Evolutionary conservation across 2,888 invertebrate species (phyloP).

Genomic region (Pomacea canaliculata): DNA sequence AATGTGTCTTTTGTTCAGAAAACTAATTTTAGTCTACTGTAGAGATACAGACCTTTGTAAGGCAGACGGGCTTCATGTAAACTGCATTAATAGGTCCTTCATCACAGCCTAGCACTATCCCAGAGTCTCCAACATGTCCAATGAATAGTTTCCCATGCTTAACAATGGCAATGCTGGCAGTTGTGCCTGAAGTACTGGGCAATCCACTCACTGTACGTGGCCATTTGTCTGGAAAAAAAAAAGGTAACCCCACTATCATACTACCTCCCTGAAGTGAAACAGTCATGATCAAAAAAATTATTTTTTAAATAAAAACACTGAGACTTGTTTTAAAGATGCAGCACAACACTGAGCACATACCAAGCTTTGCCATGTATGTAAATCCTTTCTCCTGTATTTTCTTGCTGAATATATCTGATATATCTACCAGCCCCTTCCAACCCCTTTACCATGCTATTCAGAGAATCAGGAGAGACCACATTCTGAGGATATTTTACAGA

Average conservation of each 20-base stretch:
- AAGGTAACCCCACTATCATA: not conserved
- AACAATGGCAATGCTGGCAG: constrained; percentile 95
- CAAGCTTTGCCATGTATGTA: not conserved
- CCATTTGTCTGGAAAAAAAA: constrained; percentile 78
- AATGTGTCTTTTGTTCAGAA: no score
- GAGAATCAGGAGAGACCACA: no score
- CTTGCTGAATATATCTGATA: no score
- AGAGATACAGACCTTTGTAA: constrained; percentile 51
- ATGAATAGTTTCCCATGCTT: constrained; percentile 91
- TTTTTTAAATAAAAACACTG: no score
- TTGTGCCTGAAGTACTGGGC: constrained; percentile 97
- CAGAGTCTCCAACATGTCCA: constrained; percentile 99
- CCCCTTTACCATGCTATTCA: no score
- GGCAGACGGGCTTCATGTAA: constrained; percentile 42
- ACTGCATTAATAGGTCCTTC: constrained; percentile 40
- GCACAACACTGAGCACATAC: not conserved
- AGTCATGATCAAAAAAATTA: no score
- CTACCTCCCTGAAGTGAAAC: no score
- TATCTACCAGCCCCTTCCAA: no score
- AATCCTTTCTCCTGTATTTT: not conserved
- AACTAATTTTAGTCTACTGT: no score
- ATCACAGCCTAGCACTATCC: constrained; percentile 88
- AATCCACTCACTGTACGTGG: constrained; percentile 94
- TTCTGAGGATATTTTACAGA: no score
- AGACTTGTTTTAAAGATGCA: not conserved